Evolutionary conservation across 2,797 vertebrate genomes (phyloP).

Genomic region (Peromyscus attwateri): DNA sequence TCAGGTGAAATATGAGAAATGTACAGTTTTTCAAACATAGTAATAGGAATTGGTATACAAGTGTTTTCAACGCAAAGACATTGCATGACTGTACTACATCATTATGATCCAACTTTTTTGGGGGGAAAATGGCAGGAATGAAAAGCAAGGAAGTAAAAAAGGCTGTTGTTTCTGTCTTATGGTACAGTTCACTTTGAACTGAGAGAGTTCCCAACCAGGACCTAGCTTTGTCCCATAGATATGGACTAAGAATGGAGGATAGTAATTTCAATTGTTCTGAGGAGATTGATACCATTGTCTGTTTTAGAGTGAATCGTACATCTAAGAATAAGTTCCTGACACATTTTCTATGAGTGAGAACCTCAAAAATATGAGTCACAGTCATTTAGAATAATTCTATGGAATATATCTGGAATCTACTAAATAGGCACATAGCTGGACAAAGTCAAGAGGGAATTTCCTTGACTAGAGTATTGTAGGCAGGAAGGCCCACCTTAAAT

Average conservation of each 20-base stretch:
- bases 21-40: background rate
- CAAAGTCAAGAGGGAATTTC: background rate
- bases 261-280: background rate
- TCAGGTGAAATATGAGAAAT: background rate
- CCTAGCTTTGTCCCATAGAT: background rate
- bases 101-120: background rate
- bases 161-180: background rate
- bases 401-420: no score
- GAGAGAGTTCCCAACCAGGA: background rate
- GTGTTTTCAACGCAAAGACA: background rate
- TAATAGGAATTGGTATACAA: background rate
- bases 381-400: background rate
- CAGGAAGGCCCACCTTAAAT: background rate
- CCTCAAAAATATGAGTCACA: background rate
- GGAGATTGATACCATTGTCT: background rate
- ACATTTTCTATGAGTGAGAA: background rate
- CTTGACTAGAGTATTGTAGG: background rate
- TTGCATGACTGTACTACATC: background rate
- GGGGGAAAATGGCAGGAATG: background rate
- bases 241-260: accelerated
- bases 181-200: background rate
- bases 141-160: background rate
- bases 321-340: background rate
- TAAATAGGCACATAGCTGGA: no score
- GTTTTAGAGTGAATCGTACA: background rate